Percentiles rank a stretch among this genome's conserved stretches.
These are phyloP conservation scores for Tenthredo mesomela DNA, from an alignment of 2,888 invertebrate species.

Conservation along the genomic window DNA sequence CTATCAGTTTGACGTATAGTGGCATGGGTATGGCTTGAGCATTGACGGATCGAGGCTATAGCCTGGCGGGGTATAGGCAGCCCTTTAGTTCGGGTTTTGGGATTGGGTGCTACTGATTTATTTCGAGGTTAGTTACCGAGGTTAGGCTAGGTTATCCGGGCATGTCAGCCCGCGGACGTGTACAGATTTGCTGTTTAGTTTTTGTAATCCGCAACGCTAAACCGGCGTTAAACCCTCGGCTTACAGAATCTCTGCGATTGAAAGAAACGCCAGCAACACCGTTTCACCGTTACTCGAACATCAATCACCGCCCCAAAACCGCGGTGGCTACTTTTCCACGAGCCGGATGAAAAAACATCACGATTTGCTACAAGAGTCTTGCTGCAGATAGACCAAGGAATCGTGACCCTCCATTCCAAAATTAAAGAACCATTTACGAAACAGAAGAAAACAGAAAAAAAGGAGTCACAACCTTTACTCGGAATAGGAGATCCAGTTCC, in stretches of 20 bases:
- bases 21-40: slow-evolving; percentile 61
- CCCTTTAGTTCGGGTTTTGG: slow-evolving; percentile 40
- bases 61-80: slow-evolving; percentile 9
- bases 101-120: slow-evolving; percentile 55
- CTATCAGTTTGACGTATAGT: slow-evolving; percentile 70
- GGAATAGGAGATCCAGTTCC: background rate
- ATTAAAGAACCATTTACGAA: slow-evolving; percentile 17
- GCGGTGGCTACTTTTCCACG: background rate
- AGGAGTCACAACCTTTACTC: background rate
- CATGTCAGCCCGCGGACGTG: slow-evolving; percentile 57
- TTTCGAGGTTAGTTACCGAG: slow-evolving; percentile 57
- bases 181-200: slow-evolving; percentile 56
- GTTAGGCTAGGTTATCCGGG: slow-evolving; percentile 56
- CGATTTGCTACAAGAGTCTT: background rate
- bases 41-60: slow-evolving; percentile 66
- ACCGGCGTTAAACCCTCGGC: slow-evolving; percentile 47
- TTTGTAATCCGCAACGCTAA: slow-evolving; percentile 48
- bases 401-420: slow-evolving; percentile 33
- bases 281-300: slow-evolving; percentile 41
- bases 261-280: slow-evolving; percentile 49
- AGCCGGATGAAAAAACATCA: slow-evolving; percentile 26
- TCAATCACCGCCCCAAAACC: slow-evolving; percentile 43
- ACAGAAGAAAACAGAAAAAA: background rate
- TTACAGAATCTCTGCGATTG: slow-evolving; percentile 50
- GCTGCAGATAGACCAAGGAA: slow-evolving; percentile 9